Conservation (phyloP, 1,140 invertebrate genomes). For the Calosoma granatense region DNA sequence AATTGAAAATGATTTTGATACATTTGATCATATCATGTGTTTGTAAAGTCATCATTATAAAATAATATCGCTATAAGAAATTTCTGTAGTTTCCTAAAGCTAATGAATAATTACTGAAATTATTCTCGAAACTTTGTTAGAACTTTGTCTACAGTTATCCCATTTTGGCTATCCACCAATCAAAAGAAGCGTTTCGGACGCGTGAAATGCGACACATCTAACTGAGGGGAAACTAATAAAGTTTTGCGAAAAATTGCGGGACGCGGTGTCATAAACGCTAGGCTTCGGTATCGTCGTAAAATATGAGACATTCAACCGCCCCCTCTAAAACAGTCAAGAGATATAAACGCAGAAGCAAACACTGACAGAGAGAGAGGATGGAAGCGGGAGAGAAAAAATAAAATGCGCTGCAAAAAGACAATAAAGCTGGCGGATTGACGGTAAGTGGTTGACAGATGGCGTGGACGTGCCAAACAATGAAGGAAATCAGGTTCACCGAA, state of each 20-base stretch:
- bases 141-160: too few species aligned
- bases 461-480: slow-evolving; percentile 4
- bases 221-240: slow-evolving; percentile 1
- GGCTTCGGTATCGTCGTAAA: slow-evolving; percentile 2
- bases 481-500: slow-evolving; percentile 8
- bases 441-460: slow-evolving; percentile 8
- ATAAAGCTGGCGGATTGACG: slow-evolving; percentile 3
- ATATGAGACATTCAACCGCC: neutral
- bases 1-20: too few species aligned
- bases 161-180: too few species aligned
- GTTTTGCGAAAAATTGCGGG: neutral
- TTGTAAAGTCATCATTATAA: too few species aligned
- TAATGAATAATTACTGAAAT: too few species aligned
- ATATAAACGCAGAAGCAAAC: neutral
- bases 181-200: neutral
- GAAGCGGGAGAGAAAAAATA: neutral
- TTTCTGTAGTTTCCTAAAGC: too few species aligned
- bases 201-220: neutral
- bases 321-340: neutral
- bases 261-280: neutral
- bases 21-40: too few species aligned
- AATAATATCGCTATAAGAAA: too few species aligned
- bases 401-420: slow-evolving; percentile 5
- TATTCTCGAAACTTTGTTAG: too few species aligned
- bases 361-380: too few species aligned